Base-by-base conservation (phyloP, 2,113 vertebrate species). In the Argyrosomus japonicus region DNA sequence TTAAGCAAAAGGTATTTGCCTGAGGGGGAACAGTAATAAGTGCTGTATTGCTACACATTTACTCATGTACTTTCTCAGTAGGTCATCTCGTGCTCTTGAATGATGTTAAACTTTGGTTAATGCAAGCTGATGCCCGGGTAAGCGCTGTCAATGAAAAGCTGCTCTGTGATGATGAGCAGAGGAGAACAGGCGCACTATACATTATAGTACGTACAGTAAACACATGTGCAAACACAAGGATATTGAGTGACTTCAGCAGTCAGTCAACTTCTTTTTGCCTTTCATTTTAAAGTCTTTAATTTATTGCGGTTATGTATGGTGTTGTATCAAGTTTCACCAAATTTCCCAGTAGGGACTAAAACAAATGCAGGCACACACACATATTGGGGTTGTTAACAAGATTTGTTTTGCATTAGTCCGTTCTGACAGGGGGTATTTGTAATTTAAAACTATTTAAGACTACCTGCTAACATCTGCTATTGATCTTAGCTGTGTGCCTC, bases 21-120 rank as follows among this genome's bases (percentile, higher is more conserved):
- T 95, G 96, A 97, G 97, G 98, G 97, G 95, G 96, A 96, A 97
- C 96, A 97, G 96, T 96, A 97, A 95, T 96, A 96, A 97, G 96
- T 91, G 94, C 93, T 95, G 96, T 95, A 95, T 94, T 91, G 94
- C 95, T 95, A 95, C 96, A 96, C 95, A 94, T 96, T 96, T 95
- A 95, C 92, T 95, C 95, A 90, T 96, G 97, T 96, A 95, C 93
- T 93, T 95, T 94, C 96, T 93, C 95, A 95, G 96, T 96, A 96
- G 97, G 97, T 97, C 97, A 97, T 94, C 94, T 87, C 90, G 89
- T 93, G 95, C 95, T 97, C 96, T 94, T 96, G 95, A 96, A 94
- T 94, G 95, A 96, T 96, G 94, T 96, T 95, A 95, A 96, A 96
- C 96, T 96, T 96, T 92, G 93, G 91, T 94, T 96, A 95, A 96